These are phyloP conservation scores for Tetraneura akinire DNA, from an alignment of 1,140 invertebrate species.

Conservation along the genomic window DNA sequence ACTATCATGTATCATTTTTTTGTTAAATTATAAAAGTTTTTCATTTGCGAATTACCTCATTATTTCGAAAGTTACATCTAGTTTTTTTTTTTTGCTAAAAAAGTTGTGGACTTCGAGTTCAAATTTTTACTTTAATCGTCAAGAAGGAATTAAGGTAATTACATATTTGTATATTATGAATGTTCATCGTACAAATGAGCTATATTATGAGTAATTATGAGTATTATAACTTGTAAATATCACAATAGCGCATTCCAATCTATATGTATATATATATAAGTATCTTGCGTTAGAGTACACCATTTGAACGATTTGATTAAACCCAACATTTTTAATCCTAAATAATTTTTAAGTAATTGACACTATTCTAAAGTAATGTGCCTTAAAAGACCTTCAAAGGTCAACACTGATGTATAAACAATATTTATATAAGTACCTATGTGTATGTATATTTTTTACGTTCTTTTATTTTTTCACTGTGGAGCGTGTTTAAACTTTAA, in stretches of 20 bases:
- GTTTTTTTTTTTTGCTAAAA: too few species aligned
- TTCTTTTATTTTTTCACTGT: neutral
- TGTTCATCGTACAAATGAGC: neutral
- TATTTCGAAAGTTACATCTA: too few species aligned
- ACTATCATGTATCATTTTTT: slow-evolving; percentile 44
- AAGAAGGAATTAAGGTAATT: neutral
- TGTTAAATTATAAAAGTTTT: neutral
- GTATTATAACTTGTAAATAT: neutral
- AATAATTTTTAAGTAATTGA: neutral
- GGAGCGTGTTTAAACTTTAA: neutral
- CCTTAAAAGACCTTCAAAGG: slow-evolving; percentile 35
- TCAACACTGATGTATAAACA: neutral
- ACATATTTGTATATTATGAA: neutral
- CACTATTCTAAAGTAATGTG: neutral
- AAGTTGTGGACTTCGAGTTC: neutral
- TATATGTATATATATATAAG: too few species aligned
- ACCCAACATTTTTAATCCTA: neutral
- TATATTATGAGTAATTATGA: neutral
- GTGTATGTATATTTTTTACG: neutral
- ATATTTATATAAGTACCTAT: neutral
- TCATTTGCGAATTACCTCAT: neutral
- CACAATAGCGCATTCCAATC: neutral
- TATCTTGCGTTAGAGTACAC: neutral
- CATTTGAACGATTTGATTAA: neutral
- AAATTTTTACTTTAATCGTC: neutral